Base-by-base conservation (phyloP, 2,113 vertebrate species). In the Scartelaos histophorus region DNA sequence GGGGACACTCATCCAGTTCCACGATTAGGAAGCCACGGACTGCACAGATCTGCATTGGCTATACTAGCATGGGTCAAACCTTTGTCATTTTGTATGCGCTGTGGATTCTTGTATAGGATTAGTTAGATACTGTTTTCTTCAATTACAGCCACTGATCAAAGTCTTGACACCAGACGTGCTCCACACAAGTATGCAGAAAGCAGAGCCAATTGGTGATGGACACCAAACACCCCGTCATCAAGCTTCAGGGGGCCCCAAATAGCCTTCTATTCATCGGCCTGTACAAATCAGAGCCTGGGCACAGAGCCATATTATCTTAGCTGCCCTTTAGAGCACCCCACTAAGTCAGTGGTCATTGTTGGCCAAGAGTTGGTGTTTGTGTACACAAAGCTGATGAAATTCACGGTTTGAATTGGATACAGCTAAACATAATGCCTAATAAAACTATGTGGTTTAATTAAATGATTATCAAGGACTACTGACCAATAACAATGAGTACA, bases 201-300 rank as follows among this genome's bases (percentile, higher is more conserved):
- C 80, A 82, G 80, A 89, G 87, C 87, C 90, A 91, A 89, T 85
- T 86, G 85, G 88, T 85, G 84, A 86, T 84, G 82, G 90, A 91
- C 87, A 91, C 87, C 87, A 84, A 88, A 89, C 86, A 83, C 86
- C 83, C 86, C 72, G 67, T 88, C 83, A 90, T 82, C 89, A 77
- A 85, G 86, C 84, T 83, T 85, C 78, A 82, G 68, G 73, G 88
- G 82, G 69, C 76, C 73, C 73, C 80, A 87, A 88, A 87, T 87
- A 86, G 86, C 85, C 78, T 84, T 72, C 85, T 85, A 88, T 92
- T 91, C 78, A 90, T 91, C 85, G 84, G 86, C 86, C 86, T 89
- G 82, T 84, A 87, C 85, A 90, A 89, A 86, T 89, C 84, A 82
- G 82, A 62, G 73, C 78, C 87, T 69, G 80, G 85, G 87, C 88